Conservation (phyloP, 2,797 vertebrate species). For the Jordanella pulchra region DNA sequence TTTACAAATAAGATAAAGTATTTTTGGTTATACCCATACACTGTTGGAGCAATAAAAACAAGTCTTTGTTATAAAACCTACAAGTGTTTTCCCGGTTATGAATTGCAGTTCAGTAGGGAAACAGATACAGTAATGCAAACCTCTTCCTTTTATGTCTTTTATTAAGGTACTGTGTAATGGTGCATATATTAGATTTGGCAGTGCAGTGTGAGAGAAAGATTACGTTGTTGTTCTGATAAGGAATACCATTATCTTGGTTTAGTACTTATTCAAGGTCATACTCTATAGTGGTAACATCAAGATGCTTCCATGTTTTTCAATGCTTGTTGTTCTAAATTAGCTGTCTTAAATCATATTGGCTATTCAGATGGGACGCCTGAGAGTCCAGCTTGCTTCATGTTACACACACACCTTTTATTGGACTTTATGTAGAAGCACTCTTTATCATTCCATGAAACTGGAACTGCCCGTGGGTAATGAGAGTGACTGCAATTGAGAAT, state of each 20-base stretch:
- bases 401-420: constrained; percentile 70
- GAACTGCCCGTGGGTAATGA: constrained; percentile 78
- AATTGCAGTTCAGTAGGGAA: constrained; percentile 58
- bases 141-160: constrained; percentile 74
- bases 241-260: constrained; percentile 77
- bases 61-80: constrained; percentile 50
- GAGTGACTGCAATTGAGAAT: constrained; percentile 81
- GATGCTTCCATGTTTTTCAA: constrained; percentile 74
- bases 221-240: constrained; percentile 78
- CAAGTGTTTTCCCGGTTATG: constrained; percentile 52
- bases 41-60: constrained; percentile 51
- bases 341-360: constrained; percentile 79
- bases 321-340: constrained; percentile 84
- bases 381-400: constrained; percentile 80
- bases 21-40: constrained; percentile 59
- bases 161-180: constrained; percentile 69
- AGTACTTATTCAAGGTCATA: constrained; percentile 81
- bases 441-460: constrained; percentile 77
- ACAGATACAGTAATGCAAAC: constrained; percentile 72
- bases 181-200: constrained; percentile 64
- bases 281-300: constrained; percentile 55
- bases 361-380: constrained; percentile 76
- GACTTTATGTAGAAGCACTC: constrained; percentile 68
- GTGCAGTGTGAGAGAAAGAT: constrained; percentile 63
- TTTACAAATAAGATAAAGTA: constrained; percentile 56